phyloP scores from a whole-genome alignment of 1,140 invertebrate genomes.

The Mya arenaria region DNA sequence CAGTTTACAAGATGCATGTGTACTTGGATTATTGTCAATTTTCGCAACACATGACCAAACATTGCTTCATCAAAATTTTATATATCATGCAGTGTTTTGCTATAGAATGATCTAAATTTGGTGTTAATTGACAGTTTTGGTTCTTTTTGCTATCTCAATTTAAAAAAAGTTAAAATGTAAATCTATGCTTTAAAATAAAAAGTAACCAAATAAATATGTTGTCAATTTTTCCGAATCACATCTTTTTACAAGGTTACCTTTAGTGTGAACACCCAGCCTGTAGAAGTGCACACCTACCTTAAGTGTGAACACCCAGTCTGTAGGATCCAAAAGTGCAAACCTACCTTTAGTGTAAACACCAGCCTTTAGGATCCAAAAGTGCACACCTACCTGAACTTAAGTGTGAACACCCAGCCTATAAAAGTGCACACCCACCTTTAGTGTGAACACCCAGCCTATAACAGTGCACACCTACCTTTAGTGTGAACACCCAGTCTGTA shows the following conservation, averaged over 20 bases:
- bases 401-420: too few relatives aligned
- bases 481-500: slow-evolving; percentile 94
- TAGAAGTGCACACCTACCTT: slow-evolving; percentile 75
- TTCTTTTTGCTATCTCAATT: neutral
- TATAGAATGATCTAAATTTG: too few relatives aligned
- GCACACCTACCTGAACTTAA: too few relatives aligned
- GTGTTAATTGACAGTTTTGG: too few relatives aligned
- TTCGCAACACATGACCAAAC: neutral
- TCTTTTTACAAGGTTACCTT: neutral
- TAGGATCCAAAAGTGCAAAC: slow-evolving; percentile 99
- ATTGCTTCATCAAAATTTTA: neutral
- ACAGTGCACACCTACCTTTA: slow-evolving; percentile 77
- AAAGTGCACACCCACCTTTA: slow-evolving; percentile 2
- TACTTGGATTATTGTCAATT: neutral
- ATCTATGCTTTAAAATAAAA: neutral
- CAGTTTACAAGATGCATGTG: neutral
- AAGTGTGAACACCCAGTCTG: slow-evolving; percentile 92
- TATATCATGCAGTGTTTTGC: too few relatives aligned
- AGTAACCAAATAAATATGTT: neutral
- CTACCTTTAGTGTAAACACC: slow-evolving; percentile 78
- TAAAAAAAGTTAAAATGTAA: neutral
- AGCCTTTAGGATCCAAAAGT: neutral
- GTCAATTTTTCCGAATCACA: neutral
- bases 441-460: neutral
- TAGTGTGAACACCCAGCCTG: neutral